Conservation (phyloP, 1,140 invertebrate genomes). For the Oedothorax gibbosus region DNA sequence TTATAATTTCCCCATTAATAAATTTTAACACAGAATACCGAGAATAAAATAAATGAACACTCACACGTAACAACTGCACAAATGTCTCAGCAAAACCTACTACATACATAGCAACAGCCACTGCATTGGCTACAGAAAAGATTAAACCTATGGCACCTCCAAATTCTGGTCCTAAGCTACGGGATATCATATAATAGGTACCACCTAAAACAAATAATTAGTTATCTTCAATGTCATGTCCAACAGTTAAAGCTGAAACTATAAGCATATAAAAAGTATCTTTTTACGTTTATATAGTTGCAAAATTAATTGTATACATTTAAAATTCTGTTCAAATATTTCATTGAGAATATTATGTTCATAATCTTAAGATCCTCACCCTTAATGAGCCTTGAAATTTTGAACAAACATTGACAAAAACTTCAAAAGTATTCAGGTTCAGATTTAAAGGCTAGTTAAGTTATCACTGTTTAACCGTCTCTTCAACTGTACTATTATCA, state of each 20-base stretch:
- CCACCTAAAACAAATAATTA: conserved; percentile 67
- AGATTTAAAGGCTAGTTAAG: too few species aligned
- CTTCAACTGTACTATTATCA: too few species aligned
- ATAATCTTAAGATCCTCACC: background rate
- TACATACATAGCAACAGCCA: conserved; percentile 75
- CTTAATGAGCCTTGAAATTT: background rate
- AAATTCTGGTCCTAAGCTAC: conserved; percentile 77
- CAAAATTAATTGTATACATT: too few species aligned
- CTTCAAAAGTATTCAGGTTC: too few species aligned
- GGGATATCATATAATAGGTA: conserved; percentile 75
- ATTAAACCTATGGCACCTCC: conserved; percentile 77
- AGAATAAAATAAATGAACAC: conserved; percentile 10
- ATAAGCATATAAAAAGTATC: background rate
- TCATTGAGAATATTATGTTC: too few species aligned
- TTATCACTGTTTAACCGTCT: too few species aligned
- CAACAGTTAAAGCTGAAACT: background rate
- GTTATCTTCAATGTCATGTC: conserved; percentile 1
- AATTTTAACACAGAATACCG: too few species aligned
- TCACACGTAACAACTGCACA: conserved; percentile 68
- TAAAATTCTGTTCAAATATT: too few species aligned
- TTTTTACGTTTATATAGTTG: too few species aligned
- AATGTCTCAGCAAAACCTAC: conserved; percentile 77
- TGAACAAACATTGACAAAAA: background rate
- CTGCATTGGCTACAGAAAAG: conserved; percentile 76
- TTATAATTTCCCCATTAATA: too few species aligned